Conservation (phyloP, 1,140 invertebrate species). For the Tetragonula clypearis region DNA sequence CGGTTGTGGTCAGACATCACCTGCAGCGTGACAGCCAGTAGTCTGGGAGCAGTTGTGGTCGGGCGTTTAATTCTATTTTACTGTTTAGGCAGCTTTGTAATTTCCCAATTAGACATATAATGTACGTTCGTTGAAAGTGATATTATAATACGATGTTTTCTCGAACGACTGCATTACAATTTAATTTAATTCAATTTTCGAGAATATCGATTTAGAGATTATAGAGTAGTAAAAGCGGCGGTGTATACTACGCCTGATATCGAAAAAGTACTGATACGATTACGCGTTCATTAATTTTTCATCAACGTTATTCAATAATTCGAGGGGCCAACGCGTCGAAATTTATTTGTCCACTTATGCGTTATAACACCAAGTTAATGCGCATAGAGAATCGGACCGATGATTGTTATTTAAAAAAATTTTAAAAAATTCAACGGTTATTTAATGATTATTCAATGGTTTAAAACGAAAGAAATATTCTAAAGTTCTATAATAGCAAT, state of each 20-base stretch:
- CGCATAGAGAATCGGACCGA: background rate
- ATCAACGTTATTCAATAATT: background rate
- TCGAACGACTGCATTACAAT: too few species aligned
- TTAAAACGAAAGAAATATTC: too few species aligned
- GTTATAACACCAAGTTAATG: background rate
- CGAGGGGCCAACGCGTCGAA: too few species aligned
- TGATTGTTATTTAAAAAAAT: background rate
- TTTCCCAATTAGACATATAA: background rate
- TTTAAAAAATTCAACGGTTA: too few species aligned
- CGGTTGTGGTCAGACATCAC: constrained; percentile 31
- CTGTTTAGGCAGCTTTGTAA: too few species aligned
- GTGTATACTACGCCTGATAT: background rate
- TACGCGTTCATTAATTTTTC: background rate
- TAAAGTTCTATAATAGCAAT: too few species aligned
- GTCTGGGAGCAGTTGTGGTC: background rate
- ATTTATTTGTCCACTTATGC: background rate
- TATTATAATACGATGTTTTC: too few species aligned
- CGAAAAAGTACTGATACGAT: background rate
- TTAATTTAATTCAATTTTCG: too few species aligned
- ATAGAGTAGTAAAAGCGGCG: background rate
- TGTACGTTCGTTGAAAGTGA: background rate
- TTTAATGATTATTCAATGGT: too few species aligned
- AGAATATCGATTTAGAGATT: background rate
- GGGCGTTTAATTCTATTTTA: constrained; percentile 1
- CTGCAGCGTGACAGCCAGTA: constrained; percentile 1